These are phyloP conservation scores for Drosophila yooni DNA, from an alignment of 2,888 invertebrate genomes.

Conservation along the genomic window DNA sequence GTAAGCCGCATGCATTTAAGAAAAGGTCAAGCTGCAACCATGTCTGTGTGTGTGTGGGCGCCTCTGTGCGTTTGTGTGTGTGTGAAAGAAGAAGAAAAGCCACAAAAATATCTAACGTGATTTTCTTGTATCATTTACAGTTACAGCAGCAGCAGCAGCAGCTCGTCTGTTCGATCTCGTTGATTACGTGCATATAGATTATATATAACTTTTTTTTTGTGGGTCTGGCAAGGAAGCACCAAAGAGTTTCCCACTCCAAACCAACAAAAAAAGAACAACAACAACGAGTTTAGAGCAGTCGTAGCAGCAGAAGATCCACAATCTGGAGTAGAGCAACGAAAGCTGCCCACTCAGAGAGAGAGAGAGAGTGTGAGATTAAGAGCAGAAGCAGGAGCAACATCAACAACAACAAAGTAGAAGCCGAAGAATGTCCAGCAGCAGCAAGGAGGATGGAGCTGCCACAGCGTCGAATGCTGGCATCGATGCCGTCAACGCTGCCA, in stretches of 20 bases:
- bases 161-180: constrained; percentile 50
- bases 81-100: constrained; percentile 7
- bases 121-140: constrained; percentile 28
- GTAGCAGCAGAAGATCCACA: constrained; percentile 44
- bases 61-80: constrained; percentile 30
- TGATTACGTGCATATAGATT: constrained; percentile 22
- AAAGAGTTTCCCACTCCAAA: constrained; percentile 79
- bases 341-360: constrained; percentile 68
- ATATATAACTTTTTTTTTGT: constrained; percentile 13
- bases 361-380: constrained; percentile 44
- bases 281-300: constrained; percentile 26
- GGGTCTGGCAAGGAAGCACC: constrained; percentile 76
- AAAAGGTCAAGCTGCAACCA: constrained; percentile 49
- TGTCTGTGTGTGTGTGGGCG: constrained; percentile 26
- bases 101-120: constrained; percentile 17
- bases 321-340: constrained; percentile 59
- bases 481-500: constrained; percentile 82
- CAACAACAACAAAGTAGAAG: constrained; percentile 20
- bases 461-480: constrained; percentile 60
- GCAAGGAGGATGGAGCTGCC: constrained; percentile 82
- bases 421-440: constrained; percentile 82
- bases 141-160: constrained; percentile 41
- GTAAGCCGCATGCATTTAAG: constrained; percentile 46
- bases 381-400: constrained; percentile 32
- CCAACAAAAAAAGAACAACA: constrained; percentile 29